Percentiles rank a stretch among this genome's conserved stretches.
These are phyloP conservation scores for Ameiurus melas DNA, from an alignment of 2,113 vertebrate species.

Conservation along the genomic window DNA sequence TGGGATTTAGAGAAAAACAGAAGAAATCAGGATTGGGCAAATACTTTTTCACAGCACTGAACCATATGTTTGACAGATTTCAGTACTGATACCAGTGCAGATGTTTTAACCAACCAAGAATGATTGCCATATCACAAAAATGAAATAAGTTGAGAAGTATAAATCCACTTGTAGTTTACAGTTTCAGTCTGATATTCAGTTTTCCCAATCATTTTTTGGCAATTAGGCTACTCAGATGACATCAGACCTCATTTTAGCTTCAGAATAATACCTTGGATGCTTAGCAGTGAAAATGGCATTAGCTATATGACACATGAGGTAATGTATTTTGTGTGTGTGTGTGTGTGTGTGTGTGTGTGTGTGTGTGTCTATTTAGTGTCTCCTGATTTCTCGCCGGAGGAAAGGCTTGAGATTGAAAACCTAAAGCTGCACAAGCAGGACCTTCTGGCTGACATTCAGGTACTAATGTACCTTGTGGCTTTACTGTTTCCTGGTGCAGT, in stretches of 20 bases:
- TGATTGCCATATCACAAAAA: background rate
- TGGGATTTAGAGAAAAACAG: too few species aligned
- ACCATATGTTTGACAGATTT: background rate
- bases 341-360: background rate
- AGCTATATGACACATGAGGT: background rate
- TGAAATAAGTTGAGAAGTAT: background rate
- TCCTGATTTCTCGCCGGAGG: constrained; percentile 73
- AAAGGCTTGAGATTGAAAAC: constrained; percentile 80
- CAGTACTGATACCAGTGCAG: background rate
- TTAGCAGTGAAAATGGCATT: background rate
- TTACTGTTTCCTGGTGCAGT: background rate
- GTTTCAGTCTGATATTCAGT: background rate
- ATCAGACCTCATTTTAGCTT: background rate
- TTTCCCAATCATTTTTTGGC: background rate
- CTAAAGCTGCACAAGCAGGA: constrained; percentile 80
- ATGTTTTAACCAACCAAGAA: background rate
- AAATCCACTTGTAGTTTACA: background rate
- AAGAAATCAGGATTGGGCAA: too few species aligned
- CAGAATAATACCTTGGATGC: background rate
- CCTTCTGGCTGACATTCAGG: constrained; percentile 91
- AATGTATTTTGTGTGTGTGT: background rate
- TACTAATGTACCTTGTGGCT: constrained; percentile 40
- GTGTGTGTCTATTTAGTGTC: constrained; percentile 63
- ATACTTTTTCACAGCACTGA: too few species aligned
- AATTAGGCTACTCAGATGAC: background rate